Evolutionary conservation across 2,888 invertebrate species (phyloP).

Genomic region (Piscicola geometra): DNA sequence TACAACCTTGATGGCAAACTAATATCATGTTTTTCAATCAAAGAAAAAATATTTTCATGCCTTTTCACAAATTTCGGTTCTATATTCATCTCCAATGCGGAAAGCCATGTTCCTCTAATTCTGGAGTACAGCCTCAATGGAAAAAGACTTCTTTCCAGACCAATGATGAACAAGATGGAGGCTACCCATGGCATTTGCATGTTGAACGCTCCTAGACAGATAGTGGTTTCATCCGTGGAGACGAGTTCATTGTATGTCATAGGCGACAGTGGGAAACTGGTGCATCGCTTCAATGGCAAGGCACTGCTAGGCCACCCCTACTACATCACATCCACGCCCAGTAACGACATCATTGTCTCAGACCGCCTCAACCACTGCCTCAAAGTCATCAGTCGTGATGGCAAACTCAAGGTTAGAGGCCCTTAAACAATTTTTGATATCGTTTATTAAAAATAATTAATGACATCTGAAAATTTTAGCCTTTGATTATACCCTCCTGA

Average conservation of each 20-base stretch:
- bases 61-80: constrained; percentile 4
- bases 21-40: constrained; percentile 17
- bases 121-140: constrained; percentile 35
- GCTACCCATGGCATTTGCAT: constrained; percentile 36
- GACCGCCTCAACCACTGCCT: constrained; percentile 38
- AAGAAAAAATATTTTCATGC: constrained; percentile 26
- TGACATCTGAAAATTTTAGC: background rate
- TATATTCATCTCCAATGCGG: constrained; percentile 31
- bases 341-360: constrained; percentile 39
- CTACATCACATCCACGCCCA: constrained; percentile 35
- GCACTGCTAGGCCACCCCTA: constrained; percentile 35
- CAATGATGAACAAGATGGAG: constrained; percentile 35
- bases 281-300: constrained; percentile 34
- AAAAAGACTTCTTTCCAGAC: background rate
- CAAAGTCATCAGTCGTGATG: constrained; percentile 37
- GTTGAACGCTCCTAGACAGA: constrained; percentile 24
- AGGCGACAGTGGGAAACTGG: constrained; percentile 31
- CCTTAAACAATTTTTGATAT: background rate
- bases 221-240: constrained; percentile 34
- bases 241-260: constrained; percentile 34
- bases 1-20: constrained; percentile 26
- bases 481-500: background rate
- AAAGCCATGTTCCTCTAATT: constrained; percentile 25
- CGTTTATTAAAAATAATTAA: background rate
- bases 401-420: constrained; percentile 36